These are phyloP conservation scores for Erythrolamprus reginae DNA, from an alignment of 2,113 vertebrate species.

Conservation along the genomic window DNA sequence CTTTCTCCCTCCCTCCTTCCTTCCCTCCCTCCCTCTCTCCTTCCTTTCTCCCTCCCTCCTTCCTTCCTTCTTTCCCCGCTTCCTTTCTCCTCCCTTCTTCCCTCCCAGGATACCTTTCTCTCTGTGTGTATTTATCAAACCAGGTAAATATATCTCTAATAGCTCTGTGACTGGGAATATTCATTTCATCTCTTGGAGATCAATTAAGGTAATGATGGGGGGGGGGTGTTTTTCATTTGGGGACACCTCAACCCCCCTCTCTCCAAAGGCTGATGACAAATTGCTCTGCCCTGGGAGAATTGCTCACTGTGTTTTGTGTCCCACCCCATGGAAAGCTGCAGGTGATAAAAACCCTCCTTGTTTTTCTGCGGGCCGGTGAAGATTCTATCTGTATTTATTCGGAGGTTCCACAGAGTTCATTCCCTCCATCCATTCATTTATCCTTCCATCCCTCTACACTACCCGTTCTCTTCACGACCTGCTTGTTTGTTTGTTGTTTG, in stretches of 20 bases:
- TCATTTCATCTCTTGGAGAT: background rate
- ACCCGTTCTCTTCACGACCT: background rate
- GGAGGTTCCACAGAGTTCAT: too few species aligned
- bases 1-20: too few species aligned
- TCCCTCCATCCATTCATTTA: background rate
- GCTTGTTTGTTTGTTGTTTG: too few species aligned
- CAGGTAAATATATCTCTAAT: conserved; percentile 11
- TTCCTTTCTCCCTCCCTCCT: too few species aligned
- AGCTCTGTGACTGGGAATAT: background rate
- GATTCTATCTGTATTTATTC: background rate
- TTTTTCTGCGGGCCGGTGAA: background rate
- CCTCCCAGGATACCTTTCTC: too few species aligned
- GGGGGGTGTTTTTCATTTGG: conserved; percentile 1
- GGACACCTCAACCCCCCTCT: background rate
- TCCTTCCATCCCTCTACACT: background rate
- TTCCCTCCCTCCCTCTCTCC: too few species aligned
- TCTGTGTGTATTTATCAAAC: background rate
- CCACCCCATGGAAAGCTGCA: background rate
- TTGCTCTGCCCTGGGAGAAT: background rate
- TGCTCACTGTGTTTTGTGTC: background rate
- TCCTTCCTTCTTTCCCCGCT: background rate
- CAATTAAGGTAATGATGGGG: conserved; percentile 1
- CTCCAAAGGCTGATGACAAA: background rate
- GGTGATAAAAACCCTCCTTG: too few species aligned
- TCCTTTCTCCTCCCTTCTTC: too few species aligned